Percentiles rank a stretch among this genome's conserved stretches.
These are phyloP conservation scores for Phoxinus dragarum DNA, from an alignment of 2,797 vertebrate genomes.

Conservation along the genomic window DNA sequence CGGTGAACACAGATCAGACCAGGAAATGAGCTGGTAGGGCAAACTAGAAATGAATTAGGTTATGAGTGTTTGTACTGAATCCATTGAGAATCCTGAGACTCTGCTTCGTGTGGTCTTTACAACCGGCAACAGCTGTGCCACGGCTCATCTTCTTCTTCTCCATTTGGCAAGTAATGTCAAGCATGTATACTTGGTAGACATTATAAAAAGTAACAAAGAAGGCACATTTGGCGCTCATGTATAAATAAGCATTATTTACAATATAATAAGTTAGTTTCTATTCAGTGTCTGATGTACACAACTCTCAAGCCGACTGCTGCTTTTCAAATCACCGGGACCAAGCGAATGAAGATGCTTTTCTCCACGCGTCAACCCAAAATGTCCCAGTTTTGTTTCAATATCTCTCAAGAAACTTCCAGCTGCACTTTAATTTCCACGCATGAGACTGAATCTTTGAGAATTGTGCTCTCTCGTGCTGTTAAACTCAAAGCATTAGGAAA, in stretches of 20 bases:
- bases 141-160: conserved; percentile 32
- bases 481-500: conserved; percentile 7
- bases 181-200: conserved; percentile 55
- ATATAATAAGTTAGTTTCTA: conserved; percentile 77
- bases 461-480: background rate
- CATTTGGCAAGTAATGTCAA: conserved; percentile 64
- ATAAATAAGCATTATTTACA: conserved; percentile 82
- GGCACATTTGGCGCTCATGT: conserved; percentile 77
- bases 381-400: conserved; percentile 9
- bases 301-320: conserved; percentile 38
- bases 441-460: conserved; percentile 3
- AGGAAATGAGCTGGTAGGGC: conserved; percentile 7
- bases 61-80: conserved; percentile 46
- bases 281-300: conserved; percentile 56
- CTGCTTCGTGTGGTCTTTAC: conserved; percentile 32
- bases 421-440: background rate
- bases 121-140: conserved; percentile 32
- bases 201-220: conserved; percentile 69
- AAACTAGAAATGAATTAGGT: conserved; percentile 30
- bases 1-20: conserved; percentile 7
- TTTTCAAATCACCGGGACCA: conserved; percentile 24
- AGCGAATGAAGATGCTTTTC: conserved; percentile 18
- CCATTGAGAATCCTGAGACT: conserved; percentile 54
- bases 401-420: conserved; percentile 11
- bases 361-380: background rate